phyloP scores from a whole-genome alignment of 2,113 vertebrate species.

The Microcebus ravelobensis region DNA sequence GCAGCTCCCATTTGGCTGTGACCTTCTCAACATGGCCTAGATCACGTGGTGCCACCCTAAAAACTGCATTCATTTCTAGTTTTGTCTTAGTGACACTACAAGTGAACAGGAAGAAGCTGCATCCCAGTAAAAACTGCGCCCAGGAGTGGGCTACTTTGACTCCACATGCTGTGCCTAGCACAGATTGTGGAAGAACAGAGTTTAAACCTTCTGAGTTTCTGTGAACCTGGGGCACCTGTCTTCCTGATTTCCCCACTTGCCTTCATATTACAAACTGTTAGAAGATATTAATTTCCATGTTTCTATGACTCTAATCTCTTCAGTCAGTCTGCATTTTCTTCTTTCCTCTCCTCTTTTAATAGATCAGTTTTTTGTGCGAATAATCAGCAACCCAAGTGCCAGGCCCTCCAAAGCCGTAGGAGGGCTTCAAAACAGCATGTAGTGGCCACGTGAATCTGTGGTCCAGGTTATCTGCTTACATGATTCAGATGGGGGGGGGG shows the following conservation, averaged over 20 bases:
- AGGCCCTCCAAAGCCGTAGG: background rate
- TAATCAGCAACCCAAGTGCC: too few relatives aligned
- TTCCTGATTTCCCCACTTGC: background rate
- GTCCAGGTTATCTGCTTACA: background rate
- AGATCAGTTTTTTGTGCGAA: background rate
- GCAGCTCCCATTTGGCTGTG: background rate
- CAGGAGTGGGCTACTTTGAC: accelerated
- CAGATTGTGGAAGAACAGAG: background rate
- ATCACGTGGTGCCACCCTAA: background rate
- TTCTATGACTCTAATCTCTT: background rate
- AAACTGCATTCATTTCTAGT: background rate
- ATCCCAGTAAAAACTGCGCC: background rate
- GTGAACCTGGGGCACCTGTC: background rate
- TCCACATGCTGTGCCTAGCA: background rate
- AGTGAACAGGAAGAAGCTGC: background rate
- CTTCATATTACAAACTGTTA: background rate
- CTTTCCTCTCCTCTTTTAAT: background rate
- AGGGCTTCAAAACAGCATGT: background rate
- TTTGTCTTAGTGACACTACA: background rate
- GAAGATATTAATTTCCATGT: background rate
- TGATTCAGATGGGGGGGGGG: background rate
- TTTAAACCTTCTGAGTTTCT: background rate
- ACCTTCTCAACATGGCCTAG: background rate
- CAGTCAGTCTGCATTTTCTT: background rate
- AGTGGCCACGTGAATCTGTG: background rate